These are phyloP conservation scores for Drosophila prolongata DNA, from an alignment of 2,888 invertebrate species.

Conservation along the genomic window DNA sequence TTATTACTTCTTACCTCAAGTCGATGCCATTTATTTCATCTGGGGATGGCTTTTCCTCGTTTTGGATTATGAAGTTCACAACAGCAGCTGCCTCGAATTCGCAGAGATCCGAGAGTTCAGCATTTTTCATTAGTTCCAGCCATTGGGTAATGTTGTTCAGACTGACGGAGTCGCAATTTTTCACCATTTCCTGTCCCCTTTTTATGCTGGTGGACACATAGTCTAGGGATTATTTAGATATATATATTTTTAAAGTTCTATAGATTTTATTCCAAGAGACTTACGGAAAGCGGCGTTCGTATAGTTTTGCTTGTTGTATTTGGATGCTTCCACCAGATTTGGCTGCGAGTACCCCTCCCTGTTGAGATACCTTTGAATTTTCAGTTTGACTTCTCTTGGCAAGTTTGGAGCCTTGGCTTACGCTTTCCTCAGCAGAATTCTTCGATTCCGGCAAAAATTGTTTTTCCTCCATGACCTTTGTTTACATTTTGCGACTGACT, in stretches of 20 bases:
- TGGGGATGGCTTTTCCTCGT: conserved; percentile 67
- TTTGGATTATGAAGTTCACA: conserved; percentile 67
- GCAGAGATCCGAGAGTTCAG: conserved; percentile 54
- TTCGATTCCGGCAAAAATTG: background rate
- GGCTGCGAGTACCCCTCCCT: conserved; percentile 45
- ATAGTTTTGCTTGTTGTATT: conserved; percentile 4
- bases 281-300: conserved; percentile 37
- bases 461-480: conserved; percentile 2
- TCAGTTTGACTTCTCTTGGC: conserved; percentile 16
- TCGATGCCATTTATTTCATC: conserved; percentile 45
- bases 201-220: conserved; percentile 59
- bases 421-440: background rate
- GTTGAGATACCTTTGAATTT: conserved; percentile 37
- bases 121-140: conserved; percentile 67
- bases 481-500: conserved; percentile 12
- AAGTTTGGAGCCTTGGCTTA: background rate
- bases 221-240: conserved; percentile 48
- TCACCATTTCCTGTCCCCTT: conserved; percentile 63
- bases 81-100: conserved; percentile 75
- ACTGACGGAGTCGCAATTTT: conserved; percentile 72
- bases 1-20: conserved; percentile 44
- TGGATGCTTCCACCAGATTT: conserved; percentile 26
- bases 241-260: background rate
- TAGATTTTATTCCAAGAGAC: background rate
- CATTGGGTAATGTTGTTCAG: conserved; percentile 76